phyloP scores from a whole-genome alignment of 1,140 invertebrate species.

The Pteromalus puparum region DNA sequence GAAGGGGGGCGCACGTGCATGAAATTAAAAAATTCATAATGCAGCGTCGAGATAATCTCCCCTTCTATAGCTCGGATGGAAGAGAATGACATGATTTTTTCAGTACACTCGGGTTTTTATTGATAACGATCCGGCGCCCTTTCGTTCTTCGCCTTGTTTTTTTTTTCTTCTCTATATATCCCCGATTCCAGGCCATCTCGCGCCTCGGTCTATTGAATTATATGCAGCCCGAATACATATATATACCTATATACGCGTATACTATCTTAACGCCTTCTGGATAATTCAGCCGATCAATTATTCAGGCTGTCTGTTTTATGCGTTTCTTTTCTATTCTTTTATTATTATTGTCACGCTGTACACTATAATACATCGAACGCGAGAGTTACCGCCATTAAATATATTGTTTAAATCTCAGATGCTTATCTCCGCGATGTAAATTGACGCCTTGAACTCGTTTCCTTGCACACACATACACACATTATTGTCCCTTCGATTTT shows the following conservation, averaged over 20 bases:
- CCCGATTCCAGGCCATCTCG: too few relatives aligned
- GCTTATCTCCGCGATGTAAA: conserved; percentile 23
- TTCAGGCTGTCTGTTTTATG: neutral
- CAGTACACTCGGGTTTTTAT: neutral
- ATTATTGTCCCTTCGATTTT: too few relatives aligned
- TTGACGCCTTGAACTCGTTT: conserved; percentile 46
- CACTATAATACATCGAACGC: too few relatives aligned
- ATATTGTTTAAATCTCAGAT: conserved; percentile 23
- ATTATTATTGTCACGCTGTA: too few relatives aligned
- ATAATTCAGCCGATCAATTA: conserved; percentile 15
- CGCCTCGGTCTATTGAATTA: too few relatives aligned
- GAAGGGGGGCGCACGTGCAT: neutral
- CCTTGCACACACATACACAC: neutral
- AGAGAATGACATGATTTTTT: conserved; percentile 24
- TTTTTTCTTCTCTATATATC: too few relatives aligned
- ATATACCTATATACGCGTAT: too few relatives aligned
- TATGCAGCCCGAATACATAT: too few relatives aligned
- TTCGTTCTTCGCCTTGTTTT: too few relatives aligned
- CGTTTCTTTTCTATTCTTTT: neutral
- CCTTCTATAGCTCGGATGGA: neutral
- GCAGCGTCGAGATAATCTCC: neutral
- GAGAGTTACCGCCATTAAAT: conserved; percentile 11
- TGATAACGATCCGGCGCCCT: neutral
- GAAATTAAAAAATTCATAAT: conserved; percentile 42
- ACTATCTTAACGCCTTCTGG: neutral